Percentiles rank a stretch among this genome's conserved stretches.
phyloP scores from a whole-genome alignment of 2,888 invertebrate species.

The Drosophila fulvimacula region DNA sequence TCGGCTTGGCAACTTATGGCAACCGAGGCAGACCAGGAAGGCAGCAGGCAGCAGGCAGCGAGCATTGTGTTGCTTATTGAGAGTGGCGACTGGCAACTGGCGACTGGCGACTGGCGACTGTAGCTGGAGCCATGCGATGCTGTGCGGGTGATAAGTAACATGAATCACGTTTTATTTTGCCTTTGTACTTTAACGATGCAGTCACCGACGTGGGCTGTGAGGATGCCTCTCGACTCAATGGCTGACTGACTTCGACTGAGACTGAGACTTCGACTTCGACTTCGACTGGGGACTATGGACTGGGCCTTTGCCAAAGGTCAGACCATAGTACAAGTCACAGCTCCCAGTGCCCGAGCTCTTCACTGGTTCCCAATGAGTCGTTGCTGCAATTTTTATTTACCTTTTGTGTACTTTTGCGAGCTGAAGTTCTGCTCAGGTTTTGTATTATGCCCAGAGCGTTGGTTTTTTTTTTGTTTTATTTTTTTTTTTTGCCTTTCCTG shows the following conservation, averaged over 20 bases:
- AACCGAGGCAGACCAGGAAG: conserved; percentile 26
- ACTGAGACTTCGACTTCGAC: conserved; percentile 9
- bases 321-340: conserved; percentile 41
- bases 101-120: conserved; percentile 6
- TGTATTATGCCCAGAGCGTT: conserved; percentile 55
- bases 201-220: conserved; percentile 39
- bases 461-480: background rate
- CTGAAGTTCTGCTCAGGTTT: conserved; percentile 56
- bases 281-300: conserved; percentile 25
- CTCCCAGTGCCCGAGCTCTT: conserved; percentile 9
- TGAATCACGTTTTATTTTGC: conserved; percentile 81
- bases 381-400: conserved; percentile 75
- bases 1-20: conserved; percentile 58
- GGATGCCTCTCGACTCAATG: conserved; percentile 55
- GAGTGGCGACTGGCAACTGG: conserved; percentile 21
- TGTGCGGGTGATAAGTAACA: conserved; percentile 81
- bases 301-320: conserved; percentile 67
- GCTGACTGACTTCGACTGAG: conserved; percentile 63
- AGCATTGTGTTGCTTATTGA: conserved; percentile 35
- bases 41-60: conserved; percentile 16
- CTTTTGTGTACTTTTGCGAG: conserved; percentile 67
- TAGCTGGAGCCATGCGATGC: conserved; percentile 54
- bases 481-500: background rate
- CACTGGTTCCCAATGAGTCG: conserved; percentile 39
- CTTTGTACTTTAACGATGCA: conserved; percentile 78